Base-by-base conservation (phyloP, 1,140 invertebrate genomes). In the Myzus persicae region DNA sequence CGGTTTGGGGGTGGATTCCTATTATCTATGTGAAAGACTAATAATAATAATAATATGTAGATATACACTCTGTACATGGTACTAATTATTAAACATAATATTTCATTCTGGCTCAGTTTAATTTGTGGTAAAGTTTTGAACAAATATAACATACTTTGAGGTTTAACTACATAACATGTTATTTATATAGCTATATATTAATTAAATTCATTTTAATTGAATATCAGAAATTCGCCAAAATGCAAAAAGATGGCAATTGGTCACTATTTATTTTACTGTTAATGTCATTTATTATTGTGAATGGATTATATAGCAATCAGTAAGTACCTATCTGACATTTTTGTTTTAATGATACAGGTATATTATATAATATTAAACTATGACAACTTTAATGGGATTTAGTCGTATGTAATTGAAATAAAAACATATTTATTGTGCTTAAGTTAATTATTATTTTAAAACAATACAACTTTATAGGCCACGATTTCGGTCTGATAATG, bases 401-500 rank as follows among this genome's bases (percentile, higher is more conserved):
- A 67, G 14, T 67, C n/a, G 31, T 67, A 76, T n/a, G 31, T 14
- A 18, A 6, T n/a, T 76, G 59, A 76, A n/a, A 14, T 76, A 76
- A 76, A 67, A 67, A n/a, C n/a, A 76, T 67, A 67, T 31, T n/a
- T 76, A 76, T 76, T 76, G 31, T n/a, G 18, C 14, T n/a, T 76
- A n/a, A 3, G 7, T 76, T n/a, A 76, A 76, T 76, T 76, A n/a
- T 76, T 76, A 48, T 88, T 48, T 46, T 42, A 20, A 87, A 44
- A 44, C 31, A 46, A 44, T 87, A 1, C 6, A 46, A 38, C 1
- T 89, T 51, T 82, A n/a, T n/a, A 96, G 97, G 90, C 96, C 97
- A 0, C 96, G 96, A 94, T 96, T 97, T 84, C 96, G 96, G 93
- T 95, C 96, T 31, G 95, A 95, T n/a, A 95, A 97, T 95, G 97